Conservation (phyloP, 1,140 invertebrate species). For the Pachyrhynchus sulphureomaculatus region DNA sequence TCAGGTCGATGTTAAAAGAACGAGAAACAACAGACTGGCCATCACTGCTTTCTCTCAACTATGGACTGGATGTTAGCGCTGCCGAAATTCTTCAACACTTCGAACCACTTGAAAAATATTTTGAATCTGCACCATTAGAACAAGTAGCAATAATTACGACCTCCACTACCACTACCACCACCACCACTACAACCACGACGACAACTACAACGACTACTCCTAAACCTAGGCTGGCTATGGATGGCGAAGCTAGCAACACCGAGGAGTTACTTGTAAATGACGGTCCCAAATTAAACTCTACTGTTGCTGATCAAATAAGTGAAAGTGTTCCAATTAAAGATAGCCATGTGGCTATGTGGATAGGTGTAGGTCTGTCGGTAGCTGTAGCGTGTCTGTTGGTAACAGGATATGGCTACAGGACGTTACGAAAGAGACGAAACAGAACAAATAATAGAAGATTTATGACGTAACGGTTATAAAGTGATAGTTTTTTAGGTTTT, state of each 20-base stretch:
- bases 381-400: constrained; percentile 23
- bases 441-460: constrained; percentile 41
- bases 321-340: neutral
- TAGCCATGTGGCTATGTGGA: constrained; percentile 15
- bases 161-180: constrained; percentile 30
- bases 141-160: constrained; percentile 34
- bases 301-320: neutral
- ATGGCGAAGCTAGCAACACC: constrained; percentile 6
- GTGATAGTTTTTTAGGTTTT: too few relatives aligned
- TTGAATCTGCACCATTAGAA: constrained; percentile 43
- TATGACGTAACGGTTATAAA: constrained; percentile 30
- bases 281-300: constrained; percentile 8
- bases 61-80: constrained; percentile 41
- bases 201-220: constrained; percentile 11
- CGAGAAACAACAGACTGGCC: constrained; percentile 40
- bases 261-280: neutral
- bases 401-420: constrained; percentile 20
- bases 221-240: neutral
- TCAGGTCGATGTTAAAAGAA: constrained; percentile 39
- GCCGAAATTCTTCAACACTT: constrained; percentile 48
- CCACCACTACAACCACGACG: constrained; percentile 21
- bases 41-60: constrained; percentile 38
- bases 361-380: constrained; percentile 23
- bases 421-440: constrained; percentile 11
- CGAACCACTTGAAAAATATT: constrained; percentile 47